Evolutionary conservation across 2,888 invertebrate genomes (phyloP), one percentile per base, ranked within the genome.

Genomic region (Tanypteryx hageni): DNA sequence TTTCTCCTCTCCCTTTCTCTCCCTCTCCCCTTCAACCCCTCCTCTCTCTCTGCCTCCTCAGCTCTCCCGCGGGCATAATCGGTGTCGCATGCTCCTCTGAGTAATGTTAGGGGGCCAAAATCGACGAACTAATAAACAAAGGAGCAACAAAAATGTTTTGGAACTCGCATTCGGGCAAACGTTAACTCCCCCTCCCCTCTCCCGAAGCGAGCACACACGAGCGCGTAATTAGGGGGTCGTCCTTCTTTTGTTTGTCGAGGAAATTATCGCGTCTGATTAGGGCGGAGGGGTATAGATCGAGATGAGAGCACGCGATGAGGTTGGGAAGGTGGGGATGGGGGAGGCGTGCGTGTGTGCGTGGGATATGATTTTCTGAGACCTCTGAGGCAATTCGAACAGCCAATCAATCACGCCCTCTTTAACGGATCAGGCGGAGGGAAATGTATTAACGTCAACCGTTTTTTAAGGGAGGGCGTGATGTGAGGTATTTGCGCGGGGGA

Each of bases 401-500:
- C 86, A 86, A 86, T 86, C 86, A 86, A 61, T 86, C 85, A 85
- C 85, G 59, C 11, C 14, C 85, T 58, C 57, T 57, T 31, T 64
- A 13, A 64, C 61, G 61, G 44, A 57, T 57, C 57, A 44, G 57
- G 56, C 11, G 56, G 56, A 86, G 16, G 18, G 31, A 59, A 86
- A 61, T 86, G 61, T 61, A 86, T 86, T 86, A 61, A 44, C 83
- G 57, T 83, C 44, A 44, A 44, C 64, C 89, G 27, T 86, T 89
- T 83, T 44, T 83, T 83, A n/a, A 83, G 18, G n/a, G 83, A 83
- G 83, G 57, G n/a, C 18, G 83, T 8, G 31, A 56, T 83, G 14
- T n/a, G 56, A 56, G 3, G 18, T 44, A n/a, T 61, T 0, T 7
- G 31, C 8, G 18, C 16, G 14, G 18, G 58, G n/a, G n/a, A 22